A percentile compares a stretch with the other conserved stretches of the same genome.
Evolutionary conservation across 2,113 vertebrate genomes (phyloP).

Genomic region (Trachemys scripta): DNA sequence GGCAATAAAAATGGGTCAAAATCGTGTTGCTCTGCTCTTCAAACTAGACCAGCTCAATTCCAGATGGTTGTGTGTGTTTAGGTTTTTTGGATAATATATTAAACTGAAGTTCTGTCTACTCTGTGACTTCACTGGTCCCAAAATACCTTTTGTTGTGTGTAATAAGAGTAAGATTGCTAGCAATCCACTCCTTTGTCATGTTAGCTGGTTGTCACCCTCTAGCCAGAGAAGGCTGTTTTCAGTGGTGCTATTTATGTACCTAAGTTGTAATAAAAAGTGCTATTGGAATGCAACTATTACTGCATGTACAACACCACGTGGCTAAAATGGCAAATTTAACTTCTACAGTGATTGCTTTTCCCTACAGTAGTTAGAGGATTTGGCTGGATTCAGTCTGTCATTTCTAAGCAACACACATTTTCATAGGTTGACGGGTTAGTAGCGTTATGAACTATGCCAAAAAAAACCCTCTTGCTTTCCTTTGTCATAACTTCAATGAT

Average conservation of each 20-base stretch:
- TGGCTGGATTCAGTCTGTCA: background rate
- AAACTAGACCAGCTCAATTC: background rate
- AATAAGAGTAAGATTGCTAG: background rate
- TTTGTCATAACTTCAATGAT: slow-evolving; percentile 28
- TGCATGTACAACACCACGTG: background rate
- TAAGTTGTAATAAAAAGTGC: background rate
- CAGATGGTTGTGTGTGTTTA: background rate
- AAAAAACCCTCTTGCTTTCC: background rate
- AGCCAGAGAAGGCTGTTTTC: background rate
- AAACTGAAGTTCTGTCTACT: slow-evolving; percentile 45
- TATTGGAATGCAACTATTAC: background rate
- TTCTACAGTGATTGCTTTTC: background rate
- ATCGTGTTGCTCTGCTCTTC: background rate
- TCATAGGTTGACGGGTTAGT: slow-evolving; percentile 26
- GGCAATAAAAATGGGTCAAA: background rate
- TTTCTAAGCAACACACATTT: background rate
- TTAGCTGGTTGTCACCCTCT: background rate
- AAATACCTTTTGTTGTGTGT: background rate
- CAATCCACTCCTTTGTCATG: background rate
- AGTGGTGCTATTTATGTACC: background rate
- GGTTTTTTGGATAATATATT: background rate
- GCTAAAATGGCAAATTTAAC: background rate
- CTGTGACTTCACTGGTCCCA: slow-evolving; percentile 20
- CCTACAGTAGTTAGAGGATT: background rate
- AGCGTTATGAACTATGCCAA: background rate